Base-by-base conservation (phyloP, 2,888 invertebrate genomes). In the Escarpia spicata region DNA sequence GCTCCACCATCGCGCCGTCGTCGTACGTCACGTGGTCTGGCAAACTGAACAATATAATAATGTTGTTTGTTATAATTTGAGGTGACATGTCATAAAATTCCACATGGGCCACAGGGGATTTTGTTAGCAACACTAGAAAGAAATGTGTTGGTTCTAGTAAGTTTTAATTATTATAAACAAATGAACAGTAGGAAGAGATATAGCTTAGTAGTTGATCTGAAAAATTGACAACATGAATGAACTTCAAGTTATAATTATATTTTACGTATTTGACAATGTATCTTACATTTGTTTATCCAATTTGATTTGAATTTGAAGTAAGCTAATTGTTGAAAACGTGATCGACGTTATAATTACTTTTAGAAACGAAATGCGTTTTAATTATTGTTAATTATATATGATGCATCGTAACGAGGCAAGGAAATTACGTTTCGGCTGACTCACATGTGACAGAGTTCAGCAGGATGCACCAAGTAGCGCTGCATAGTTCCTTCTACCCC, bases 1-100 rank as follows among this genome's bases (percentile, higher is more conserved):
- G 91, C 91, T 91, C 91, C 91, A 91, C 44, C 43, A 91, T 19
- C 43, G 91, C 91, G 37, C 91, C 91, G 43, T 91, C 91, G 15
- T 91, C 91, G 9, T 43, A 44, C 31, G 91, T 19, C 91, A 91
- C 91, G 44, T 91, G 91, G 37, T 91, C 91, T 2, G 91, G 91
- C 91, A 91, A 37, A 19, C 91, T 91, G 91, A 26, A 75, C 75
- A n/a, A 26, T 26, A 52, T 1, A 15, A 75, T n/a, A 75, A 26
- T 75, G 60, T 75, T 19, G 3, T 19, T 75, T 75, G 4, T 75
- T n/a, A 3, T 75, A n/a, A 75, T 26, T 75, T 75, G 26, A 26
- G 75, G 75, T 75, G 26, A 75, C 75, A 75, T 26, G n/a, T 75
- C 75, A 75, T 75, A 75, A 75, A 15, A 26, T 15, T 75, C 15